Evolutionary conservation across 1,140 invertebrate genomes (phyloP).

Genomic region (Neuroterus valhalla): DNA sequence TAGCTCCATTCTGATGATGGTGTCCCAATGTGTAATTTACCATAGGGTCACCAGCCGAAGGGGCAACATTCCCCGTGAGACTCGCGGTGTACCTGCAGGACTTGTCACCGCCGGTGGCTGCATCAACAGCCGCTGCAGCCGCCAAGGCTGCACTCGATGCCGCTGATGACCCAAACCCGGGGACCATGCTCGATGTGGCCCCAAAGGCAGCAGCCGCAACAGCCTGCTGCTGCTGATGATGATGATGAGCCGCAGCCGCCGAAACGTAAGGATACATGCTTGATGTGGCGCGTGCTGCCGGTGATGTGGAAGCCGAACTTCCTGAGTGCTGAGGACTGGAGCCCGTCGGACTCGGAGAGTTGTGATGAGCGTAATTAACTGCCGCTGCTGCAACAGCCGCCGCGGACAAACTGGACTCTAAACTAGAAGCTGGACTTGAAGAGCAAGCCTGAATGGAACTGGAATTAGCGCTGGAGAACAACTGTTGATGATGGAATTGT

Average conservation of each 20-base stretch:
- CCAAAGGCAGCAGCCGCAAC: conserved; percentile 81
- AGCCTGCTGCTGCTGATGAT: conserved; percentile 82
- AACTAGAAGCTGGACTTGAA: conserved; percentile 60
- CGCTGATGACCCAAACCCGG: conserved; percentile 78
- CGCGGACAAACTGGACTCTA: conserved; percentile 53
- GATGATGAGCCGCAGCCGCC: conserved; percentile 81
- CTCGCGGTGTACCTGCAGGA: conserved; percentile 85
- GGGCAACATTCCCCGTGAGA: conserved; percentile 79
- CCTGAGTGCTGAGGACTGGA: conserved; percentile 73
- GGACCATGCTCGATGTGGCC: conserved; percentile 81
- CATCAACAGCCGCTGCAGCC: conserved; percentile 80
- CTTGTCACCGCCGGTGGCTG: conserved; percentile 79
- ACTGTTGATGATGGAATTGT: conserved; percentile 84
- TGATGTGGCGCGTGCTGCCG: conserved; percentile 77
- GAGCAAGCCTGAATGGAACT: conserved; percentile 72
- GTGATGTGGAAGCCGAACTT: conserved; percentile 75
- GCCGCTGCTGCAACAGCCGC: conserved; percentile 74
- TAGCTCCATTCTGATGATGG: conserved; percentile 83
- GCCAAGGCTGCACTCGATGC: conserved; percentile 76
- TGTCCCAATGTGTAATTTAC: conserved; percentile 86
- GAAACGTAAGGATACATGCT: conserved; percentile 83
- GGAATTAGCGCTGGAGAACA: conserved; percentile 76
- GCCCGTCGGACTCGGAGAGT: conserved; percentile 71
- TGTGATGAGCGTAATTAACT: conserved; percentile 73
- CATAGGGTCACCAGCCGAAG: conserved; percentile 81